Conservation (phyloP, 2,113 vertebrate species). For the Chelonoidis abingdonii region DNA sequence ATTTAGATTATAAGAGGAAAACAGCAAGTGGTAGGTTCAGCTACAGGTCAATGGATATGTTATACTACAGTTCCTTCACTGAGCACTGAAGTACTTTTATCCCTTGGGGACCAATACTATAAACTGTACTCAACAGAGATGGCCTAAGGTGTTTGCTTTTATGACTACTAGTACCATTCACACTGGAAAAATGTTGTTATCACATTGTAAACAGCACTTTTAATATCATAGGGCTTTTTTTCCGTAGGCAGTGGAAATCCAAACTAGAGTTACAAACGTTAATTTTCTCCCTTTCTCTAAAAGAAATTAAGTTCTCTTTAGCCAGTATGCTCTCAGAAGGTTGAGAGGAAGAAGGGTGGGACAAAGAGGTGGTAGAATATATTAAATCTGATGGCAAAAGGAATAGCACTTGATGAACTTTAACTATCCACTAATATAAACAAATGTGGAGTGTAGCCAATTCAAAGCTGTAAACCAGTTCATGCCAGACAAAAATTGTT, state of each 20-base stretch:
- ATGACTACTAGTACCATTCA: conserved; percentile 20
- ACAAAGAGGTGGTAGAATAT: not conserved
- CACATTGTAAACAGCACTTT: conserved; percentile 68
- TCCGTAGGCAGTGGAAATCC: not conserved
- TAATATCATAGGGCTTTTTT: conserved; percentile 21
- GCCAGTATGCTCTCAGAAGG: not conserved
- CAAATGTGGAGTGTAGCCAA: not conserved
- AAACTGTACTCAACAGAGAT: conserved; percentile 30
- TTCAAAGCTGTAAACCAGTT: not conserved
- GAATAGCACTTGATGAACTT: not conserved
- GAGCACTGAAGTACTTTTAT: not conserved
- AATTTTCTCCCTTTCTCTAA: not conserved
- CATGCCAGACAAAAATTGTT: not conserved
- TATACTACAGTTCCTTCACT: conserved; percentile 33
- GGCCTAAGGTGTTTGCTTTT: conserved; percentile 72
- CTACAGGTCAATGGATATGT: conserved; percentile 74
- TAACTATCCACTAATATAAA: not conserved
- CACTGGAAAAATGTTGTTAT: not conserved
- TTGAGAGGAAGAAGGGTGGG: not conserved
- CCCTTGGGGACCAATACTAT: conserved; percentile 21
- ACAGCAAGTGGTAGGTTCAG: conserved; percentile 85
- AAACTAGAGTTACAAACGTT: fast-evolving
- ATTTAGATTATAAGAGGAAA: conserved; percentile 80
- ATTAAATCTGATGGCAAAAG: not conserved
- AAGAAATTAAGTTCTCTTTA: not conserved